These are phyloP conservation scores for Hemithea aestivaria DNA, from an alignment of 2,888 invertebrate species.

Conservation along the genomic window DNA sequence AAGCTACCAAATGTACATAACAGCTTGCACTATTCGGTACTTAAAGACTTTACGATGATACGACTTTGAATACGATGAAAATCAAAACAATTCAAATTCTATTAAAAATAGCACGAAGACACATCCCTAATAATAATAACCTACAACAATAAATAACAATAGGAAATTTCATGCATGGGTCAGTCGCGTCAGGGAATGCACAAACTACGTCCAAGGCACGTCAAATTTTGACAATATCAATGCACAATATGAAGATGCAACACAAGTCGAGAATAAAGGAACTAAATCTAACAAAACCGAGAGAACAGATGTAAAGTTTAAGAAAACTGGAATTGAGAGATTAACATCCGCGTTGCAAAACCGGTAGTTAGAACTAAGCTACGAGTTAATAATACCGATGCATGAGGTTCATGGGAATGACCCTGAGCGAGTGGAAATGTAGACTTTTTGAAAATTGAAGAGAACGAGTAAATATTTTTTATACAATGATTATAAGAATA, in stretches of 20 bases:
- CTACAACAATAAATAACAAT: no score
- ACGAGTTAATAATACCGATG: conserved; percentile 19
- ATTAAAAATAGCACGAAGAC: not conserved
- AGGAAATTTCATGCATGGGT: not conserved
- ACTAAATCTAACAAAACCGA: conserved; percentile 9
- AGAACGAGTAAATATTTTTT: no score
- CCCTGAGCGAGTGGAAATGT: not conserved
- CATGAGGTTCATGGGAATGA: conserved; percentile 20
- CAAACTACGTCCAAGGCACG: conserved; percentile 23
- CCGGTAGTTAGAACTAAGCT: conserved; percentile 44
- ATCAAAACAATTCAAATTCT: no score
- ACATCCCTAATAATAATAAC: no score
- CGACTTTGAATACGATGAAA: no score
- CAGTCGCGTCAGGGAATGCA: not conserved
- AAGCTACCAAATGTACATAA: no score
- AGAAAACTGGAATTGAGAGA: conserved; percentile 53
- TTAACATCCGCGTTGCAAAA: conserved; percentile 61
- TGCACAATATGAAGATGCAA: conserved; percentile 16
- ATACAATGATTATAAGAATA: no score
- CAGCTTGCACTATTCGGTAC: no score
- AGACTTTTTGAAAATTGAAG: not conserved
- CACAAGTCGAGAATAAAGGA: conserved; percentile 1
- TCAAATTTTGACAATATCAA: conserved; percentile 31
- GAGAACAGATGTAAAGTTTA: conserved; percentile 10
- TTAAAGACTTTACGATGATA: no score